phyloP scores from a whole-genome alignment of 2,113 vertebrate species.

The Gymnobelideus leadbeateri region DNA sequence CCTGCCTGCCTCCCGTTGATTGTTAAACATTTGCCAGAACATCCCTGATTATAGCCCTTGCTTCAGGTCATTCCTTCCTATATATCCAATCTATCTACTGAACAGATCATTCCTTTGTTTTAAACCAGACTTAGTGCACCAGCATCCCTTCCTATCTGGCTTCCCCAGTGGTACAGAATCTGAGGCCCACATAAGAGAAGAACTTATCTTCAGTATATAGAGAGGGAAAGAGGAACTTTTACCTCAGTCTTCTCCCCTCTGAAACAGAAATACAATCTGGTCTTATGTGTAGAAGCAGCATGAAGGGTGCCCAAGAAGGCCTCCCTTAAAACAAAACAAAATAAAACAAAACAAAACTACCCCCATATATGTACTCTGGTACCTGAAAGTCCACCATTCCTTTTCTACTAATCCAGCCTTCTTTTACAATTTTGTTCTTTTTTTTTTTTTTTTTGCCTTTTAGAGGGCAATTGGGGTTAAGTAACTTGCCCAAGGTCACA shows the following conservation, averaged over 20 bases:
- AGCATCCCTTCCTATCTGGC: not conserved
- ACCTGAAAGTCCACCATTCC: not conserved
- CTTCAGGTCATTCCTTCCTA: not conserved
- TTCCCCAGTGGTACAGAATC: not conserved
- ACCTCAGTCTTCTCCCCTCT: not conserved
- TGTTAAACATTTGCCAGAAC: not conserved
- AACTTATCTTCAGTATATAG: not conserved
- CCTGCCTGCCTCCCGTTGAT: not conserved
- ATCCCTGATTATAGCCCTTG: not conserved
- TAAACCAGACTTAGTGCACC: not conserved
- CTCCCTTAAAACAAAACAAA: not conserved
- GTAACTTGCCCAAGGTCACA: too few relatives aligned
- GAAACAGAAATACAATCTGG: not conserved
- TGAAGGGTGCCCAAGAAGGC: not conserved
- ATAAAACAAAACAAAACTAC: too few relatives aligned
- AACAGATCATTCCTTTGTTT: not conserved
- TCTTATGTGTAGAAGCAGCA: not conserved
- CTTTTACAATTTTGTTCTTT: not conserved
- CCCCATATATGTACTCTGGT: not conserved
- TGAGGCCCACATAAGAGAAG: not conserved
- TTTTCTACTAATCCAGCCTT: not conserved
- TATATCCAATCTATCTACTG: not conserved
- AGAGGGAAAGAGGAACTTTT: not conserved
- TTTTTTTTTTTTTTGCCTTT: too few relatives aligned
- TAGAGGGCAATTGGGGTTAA: too few relatives aligned